phyloP scores from a whole-genome alignment of 2,888 invertebrate species.

The Brachypalpus laphriformis region DNA sequence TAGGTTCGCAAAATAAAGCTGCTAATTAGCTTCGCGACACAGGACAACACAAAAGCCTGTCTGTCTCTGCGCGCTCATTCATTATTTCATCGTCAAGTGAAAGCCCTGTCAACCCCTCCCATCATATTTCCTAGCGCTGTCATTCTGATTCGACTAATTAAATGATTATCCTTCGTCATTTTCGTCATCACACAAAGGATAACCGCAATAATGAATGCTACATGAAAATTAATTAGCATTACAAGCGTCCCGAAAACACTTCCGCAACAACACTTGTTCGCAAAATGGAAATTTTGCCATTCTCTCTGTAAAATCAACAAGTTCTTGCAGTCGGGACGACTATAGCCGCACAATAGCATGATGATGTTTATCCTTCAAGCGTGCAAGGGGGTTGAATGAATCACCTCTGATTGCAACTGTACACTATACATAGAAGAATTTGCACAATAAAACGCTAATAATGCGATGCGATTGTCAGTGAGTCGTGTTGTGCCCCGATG shows the following conservation, averaged over 20 bases:
- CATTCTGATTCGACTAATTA: constrained; percentile 61
- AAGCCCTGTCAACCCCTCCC: constrained; percentile 11
- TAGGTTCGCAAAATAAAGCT: constrained; percentile 27
- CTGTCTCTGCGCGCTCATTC: not conserved
- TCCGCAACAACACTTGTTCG: constrained; percentile 69
- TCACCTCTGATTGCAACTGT: constrained; percentile 43
- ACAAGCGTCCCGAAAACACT: constrained; percentile 69
- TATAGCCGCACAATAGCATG: constrained; percentile 1
- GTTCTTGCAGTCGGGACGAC: constrained; percentile 9
- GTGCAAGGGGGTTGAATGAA: constrained; percentile 8
- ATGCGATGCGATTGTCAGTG: constrained; percentile 67
- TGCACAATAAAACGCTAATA: constrained; percentile 72
- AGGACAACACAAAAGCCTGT: not conserved
- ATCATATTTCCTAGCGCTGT: not conserved
- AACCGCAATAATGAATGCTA: constrained; percentile 68
- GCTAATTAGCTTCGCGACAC: constrained; percentile 61
- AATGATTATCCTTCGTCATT: constrained; percentile 68
- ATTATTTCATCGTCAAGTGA: constrained; percentile 25
- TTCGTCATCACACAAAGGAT: constrained; percentile 56
- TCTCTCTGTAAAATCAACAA: constrained; percentile 64
- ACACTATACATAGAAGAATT: constrained; percentile 35
- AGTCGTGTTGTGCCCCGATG: constrained; percentile 22
- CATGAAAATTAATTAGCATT: constrained; percentile 70
- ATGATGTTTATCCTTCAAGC: constrained; percentile 18
- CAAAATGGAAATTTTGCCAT: constrained; percentile 18